Percentiles rank a stretch among this genome's conserved stretches.
phyloP scores from a whole-genome alignment of 2,113 vertebrate genomes.

The Felis chaus region DNA sequence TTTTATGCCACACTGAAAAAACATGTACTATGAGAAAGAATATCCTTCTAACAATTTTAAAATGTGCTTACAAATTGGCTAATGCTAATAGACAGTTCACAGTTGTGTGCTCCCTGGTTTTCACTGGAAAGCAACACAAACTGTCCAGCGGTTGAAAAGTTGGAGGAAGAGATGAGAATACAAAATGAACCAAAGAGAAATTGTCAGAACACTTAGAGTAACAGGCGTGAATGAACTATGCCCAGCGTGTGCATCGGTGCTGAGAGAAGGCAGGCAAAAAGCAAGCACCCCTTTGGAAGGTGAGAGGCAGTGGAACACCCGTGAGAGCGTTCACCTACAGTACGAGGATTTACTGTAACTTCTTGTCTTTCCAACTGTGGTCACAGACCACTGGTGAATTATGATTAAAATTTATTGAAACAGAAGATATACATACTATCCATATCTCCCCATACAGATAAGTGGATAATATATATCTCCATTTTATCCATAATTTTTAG shows the following conservation, averaged over 20 bases:
- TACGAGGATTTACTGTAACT: not conserved
- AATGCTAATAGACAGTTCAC: not conserved
- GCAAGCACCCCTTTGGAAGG: not conserved
- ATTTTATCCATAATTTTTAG: not conserved
- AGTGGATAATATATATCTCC: not conserved
- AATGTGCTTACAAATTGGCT: not conserved
- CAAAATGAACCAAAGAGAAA: not conserved
- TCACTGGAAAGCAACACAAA: not conserved
- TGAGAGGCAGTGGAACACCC: not conserved
- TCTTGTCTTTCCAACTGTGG: not conserved
- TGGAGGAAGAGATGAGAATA: not conserved
- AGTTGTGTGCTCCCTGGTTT: not conserved
- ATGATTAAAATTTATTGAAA: not conserved
- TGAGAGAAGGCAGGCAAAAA: not conserved
- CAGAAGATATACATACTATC: not conserved
- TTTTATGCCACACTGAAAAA: not conserved
- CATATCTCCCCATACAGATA: not conserved
- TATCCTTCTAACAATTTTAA: not conserved
- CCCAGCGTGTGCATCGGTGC: not conserved
- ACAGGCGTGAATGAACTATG: not conserved
- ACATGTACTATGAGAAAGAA: not conserved
- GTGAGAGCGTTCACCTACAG: not conserved
- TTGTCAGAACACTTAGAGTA: not conserved
- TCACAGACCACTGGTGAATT: not conserved
- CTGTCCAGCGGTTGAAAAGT: not conserved